Conservation (phyloP, 2,113 vertebrate genomes). For the Egretta garzetta region DNA sequence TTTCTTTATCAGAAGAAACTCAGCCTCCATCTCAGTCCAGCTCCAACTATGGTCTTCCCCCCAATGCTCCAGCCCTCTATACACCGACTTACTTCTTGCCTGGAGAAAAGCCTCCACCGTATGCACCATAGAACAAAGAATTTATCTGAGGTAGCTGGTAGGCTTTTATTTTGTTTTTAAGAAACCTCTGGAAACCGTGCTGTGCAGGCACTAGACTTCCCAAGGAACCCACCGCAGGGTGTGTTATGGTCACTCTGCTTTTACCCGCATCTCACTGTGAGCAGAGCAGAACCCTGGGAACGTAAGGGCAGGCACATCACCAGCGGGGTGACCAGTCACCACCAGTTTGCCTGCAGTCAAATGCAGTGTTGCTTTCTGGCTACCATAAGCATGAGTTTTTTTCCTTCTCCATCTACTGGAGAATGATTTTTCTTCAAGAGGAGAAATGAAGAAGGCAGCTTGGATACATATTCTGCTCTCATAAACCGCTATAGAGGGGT, state of each 20-base stretch:
- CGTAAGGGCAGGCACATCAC: not conserved
- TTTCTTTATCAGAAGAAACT: constrained; percentile 79
- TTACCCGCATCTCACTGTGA: not conserved
- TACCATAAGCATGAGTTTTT: not conserved
- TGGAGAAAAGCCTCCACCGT: constrained; percentile 93
- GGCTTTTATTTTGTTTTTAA: not conserved
- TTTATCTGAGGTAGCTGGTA: not conserved
- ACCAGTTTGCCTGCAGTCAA: not conserved
- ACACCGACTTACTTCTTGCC: constrained; percentile 73
- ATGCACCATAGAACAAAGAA: constrained; percentile 78
- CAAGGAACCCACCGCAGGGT: not conserved
- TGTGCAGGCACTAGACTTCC: not conserved
- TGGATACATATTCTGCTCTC: not conserved
- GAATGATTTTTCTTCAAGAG: not conserved
- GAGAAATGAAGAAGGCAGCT: not conserved
- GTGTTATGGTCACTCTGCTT: not conserved
- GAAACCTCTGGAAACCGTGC: not conserved
- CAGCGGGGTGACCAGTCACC: not conserved
- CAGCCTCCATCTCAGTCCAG: constrained; percentile 79
- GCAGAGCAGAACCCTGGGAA: not conserved
- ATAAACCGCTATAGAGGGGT: not conserved
- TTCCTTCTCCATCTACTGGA: not conserved
- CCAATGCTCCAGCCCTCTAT: constrained; percentile 80
- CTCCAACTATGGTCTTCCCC: constrained; percentile 77
- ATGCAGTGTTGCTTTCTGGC: not conserved